Evolutionary conservation across 2,113 vertebrate genomes (phyloP).

Genomic region (Abramis brama): DNA sequence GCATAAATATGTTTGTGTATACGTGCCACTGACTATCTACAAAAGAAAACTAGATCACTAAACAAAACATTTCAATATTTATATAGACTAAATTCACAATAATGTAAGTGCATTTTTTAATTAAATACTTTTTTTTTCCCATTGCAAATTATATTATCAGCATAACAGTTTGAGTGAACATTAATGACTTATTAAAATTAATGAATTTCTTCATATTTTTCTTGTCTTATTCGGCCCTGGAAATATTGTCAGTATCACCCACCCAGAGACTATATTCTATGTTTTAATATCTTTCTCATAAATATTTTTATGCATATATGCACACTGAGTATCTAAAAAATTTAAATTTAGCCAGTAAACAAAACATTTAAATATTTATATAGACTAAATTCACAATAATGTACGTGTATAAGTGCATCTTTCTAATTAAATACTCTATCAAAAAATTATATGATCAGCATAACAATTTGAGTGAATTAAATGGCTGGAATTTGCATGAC

Average conservation of each 20-base stretch:
- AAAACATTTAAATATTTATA: neutral
- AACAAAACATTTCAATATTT: neutral
- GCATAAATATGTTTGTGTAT: neutral
- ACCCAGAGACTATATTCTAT: neutral
- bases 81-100: neutral
- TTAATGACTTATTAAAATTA: neutral
- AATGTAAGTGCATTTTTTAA: neutral
- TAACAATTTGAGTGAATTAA: neutral
- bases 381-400: too few species aligned
- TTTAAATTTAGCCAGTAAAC: neutral
- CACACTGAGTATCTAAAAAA: neutral
- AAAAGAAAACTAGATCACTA: neutral
- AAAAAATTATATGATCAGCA: neutral
- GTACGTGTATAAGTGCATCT: neutral
- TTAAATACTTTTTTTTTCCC: neutral
- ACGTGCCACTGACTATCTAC: neutral
- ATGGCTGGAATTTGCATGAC: neutral
- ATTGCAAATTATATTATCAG: neutral
- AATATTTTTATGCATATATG: neutral
- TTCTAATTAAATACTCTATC: neutral
- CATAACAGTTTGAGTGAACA: neutral
- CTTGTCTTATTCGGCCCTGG: neutral
- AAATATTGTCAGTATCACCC: neutral
- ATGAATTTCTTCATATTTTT: neutral
- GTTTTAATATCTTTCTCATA: neutral